These are phyloP conservation scores for Vimba vimba DNA, from an alignment of 2,113 vertebrate species.

Conservation along the genomic window DNA sequence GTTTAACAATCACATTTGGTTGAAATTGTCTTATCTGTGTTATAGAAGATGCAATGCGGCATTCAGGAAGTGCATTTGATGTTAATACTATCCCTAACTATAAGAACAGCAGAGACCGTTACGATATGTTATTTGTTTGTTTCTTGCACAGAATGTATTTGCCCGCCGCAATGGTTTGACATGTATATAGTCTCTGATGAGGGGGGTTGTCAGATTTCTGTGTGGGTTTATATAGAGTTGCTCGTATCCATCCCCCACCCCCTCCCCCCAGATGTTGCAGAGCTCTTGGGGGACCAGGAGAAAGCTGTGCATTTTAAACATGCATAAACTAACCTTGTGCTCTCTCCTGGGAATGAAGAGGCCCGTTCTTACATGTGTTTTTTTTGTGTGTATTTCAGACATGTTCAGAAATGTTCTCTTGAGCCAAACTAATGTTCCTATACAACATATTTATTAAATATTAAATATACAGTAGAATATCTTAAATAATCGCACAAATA, in stretches of 20 bases:
- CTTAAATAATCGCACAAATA: neutral
- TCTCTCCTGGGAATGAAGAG: slow-evolving; percentile 34
- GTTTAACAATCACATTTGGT: neutral
- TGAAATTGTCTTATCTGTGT: neutral
- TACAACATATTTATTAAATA: neutral
- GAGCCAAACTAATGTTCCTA: slow-evolving; percentile 1
- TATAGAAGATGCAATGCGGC: neutral
- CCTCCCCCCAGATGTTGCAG: slow-evolving; percentile 36
- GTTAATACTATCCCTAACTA: neutral
- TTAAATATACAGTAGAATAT: neutral
- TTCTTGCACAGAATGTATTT: slow-evolving; percentile 10
- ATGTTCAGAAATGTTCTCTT: neutral
- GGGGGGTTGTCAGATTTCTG: slow-evolving; percentile 19
- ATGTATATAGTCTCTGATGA: slow-evolving; percentile 8
- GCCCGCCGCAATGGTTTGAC: slow-evolving; percentile 7
- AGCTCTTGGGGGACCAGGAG: slow-evolving; percentile 38
- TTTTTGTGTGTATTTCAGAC: neutral
- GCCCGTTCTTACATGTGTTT: slow-evolving; percentile 17
- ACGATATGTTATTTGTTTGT: neutral
- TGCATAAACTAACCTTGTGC: slow-evolving; percentile 38
- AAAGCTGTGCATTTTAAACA: slow-evolving; percentile 47
- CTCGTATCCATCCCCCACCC: slow-evolving; percentile 36
- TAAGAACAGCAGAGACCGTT: neutral
- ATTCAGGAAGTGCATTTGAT: neutral
- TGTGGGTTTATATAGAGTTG: slow-evolving; percentile 39